These are phyloP conservation scores for Lithophane socia DNA, from an alignment of 2,888 invertebrate species.

Conservation along the genomic window DNA sequence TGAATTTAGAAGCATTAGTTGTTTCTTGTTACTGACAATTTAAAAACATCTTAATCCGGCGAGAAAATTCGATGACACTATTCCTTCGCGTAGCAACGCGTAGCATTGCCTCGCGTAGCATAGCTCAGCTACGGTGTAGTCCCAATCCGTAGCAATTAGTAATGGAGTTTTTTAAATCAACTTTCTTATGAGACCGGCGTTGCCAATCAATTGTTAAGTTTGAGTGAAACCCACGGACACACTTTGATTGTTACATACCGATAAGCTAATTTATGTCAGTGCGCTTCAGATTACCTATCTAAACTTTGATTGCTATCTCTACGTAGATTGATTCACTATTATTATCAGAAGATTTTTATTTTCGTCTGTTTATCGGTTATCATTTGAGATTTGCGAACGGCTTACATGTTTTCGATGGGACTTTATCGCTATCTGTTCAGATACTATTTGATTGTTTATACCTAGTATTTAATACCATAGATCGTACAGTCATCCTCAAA, in stretches of 20 bases:
- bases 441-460: slow-evolving; percentile 15
- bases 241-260: too few relatives aligned
- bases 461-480: too few relatives aligned
- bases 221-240: too few relatives aligned
- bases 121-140: not conserved
- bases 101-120: not conserved
- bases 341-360: not conserved
- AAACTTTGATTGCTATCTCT: not conserved
- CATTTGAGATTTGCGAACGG: not conserved
- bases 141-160: not conserved
- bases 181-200: not conserved
- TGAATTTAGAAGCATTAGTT: not conserved
- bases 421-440: slow-evolving; percentile 1
- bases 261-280: too few relatives aligned
- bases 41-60: too few relatives aligned
- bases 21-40: not conserved
- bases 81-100: not conserved
- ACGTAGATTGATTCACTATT: not conserved
- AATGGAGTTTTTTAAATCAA: not conserved
- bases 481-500: too few relatives aligned
- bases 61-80: not conserved
- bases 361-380: not conserved
- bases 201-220: not conserved
- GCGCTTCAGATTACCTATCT: not conserved
- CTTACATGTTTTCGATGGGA: not conserved